Evolutionary conservation across 2,888 invertebrate genomes (phyloP), one percentile per base, ranked within the genome.

Genomic region (Eutolmus rufibarbis): DNA sequence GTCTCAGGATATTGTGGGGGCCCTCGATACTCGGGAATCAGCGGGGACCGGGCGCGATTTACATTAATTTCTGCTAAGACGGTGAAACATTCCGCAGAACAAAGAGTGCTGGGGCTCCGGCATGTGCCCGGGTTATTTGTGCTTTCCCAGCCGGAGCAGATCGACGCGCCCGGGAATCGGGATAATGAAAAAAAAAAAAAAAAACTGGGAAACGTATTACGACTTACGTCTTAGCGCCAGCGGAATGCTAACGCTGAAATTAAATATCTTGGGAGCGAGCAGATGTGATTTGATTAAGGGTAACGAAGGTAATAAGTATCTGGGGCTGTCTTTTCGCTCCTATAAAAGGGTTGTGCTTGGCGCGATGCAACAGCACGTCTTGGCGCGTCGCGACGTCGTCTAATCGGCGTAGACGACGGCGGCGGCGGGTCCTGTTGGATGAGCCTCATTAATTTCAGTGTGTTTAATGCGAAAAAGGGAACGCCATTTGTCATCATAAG

Each of bases 231-330:
- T 23, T 23, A 14, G 43, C 43, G 43, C 23, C 19, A 40, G 14
- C 14, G 43, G 78, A 78, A 78, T 78, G 43, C 78, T 78, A 78
- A 78, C 14, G 14, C n/a, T n/a, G 78, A 43, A 78, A 78, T 78
- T 78, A 78, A 78, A 78, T 43, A 23, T 43, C 23, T 4, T 40
- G 78, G 78, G 23, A 43, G 19, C 43, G 37, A 78, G 23, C 78
- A 78, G 78, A 78, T 78, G 78, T 78, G 78, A 78, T 78, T 78
- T 78, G 78, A 78, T 78, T 78, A 78, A 40, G 78, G 78, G 19
- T 78, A 40, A 78, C 78, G 43, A 78, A 78, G 37, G 43, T 78
- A 78, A 78, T 78, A 37, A 78, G 78, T 7, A 78, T 40, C 43
- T 43, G 9, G 19, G 28, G 12, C 51, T 66, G 28, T 66, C 66